Evolutionary conservation across 2,888 invertebrate species (phyloP), one percentile per base, ranked within the genome.

Genomic region (Pachliopta kotzebuea): DNA sequence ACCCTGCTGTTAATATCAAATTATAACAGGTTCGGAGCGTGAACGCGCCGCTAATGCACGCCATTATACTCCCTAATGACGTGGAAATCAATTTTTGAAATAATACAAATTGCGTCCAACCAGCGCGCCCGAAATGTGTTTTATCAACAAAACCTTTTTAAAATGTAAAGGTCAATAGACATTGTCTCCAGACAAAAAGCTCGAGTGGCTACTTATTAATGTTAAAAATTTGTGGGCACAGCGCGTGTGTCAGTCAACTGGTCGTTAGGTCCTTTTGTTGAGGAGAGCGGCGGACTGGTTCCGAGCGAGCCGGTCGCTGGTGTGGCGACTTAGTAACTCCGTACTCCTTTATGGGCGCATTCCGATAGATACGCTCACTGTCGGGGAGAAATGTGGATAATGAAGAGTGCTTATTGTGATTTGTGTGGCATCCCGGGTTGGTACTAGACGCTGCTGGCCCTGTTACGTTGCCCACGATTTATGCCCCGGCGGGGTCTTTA

Each of bases 241-340:
- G 81, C 84, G 79, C 80, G 86, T 77, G 88, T 89, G 90, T 90
- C 90, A 90, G 88, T 90, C 89, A 89, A 90, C 88, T 83, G 87
- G 86, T 72, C 70, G 73, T 83, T 91, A 81, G 60, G 85, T 63
- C 79, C 76, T 89, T 90, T 80, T 74, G 76, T 63, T 24, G 64
- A 69, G 75, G 69, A 67, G 63, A 76, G 69, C 75, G 72, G 71
- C 73, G 74, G 79, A 80, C 80, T 77, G 80, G 81, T 80, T 86
- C 73, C 73, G 74, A 72, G 74, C 72, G 75, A 89, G 90, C 90
- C 90, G 90, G 90, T 90, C 83, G 84, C 77, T 87, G 87, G 82
- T 87, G 85, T 85, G 87, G 85, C 86, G 86, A 81, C 83, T 84
- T 81, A 82, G 81, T 84, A 82, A 81, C 80, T 81, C 74, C 80